Evolutionary conservation across 1,140 invertebrate species (phyloP), one percentile per base, ranked within the genome.

Genomic region (Drosophila novamexicana): DNA sequence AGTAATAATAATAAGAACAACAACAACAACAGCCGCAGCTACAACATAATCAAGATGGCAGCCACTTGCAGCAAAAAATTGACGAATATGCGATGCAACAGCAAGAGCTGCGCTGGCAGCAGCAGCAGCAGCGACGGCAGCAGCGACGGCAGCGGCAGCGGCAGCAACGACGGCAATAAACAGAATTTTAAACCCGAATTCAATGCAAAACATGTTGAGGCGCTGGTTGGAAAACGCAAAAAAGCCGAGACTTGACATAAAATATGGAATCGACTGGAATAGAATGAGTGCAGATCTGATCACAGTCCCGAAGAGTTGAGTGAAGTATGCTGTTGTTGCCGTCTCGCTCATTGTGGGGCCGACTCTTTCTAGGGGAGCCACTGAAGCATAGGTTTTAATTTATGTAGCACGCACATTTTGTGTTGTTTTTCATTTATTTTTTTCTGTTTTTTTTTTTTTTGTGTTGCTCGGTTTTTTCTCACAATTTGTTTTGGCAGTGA

Each of bases 1-100:
- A 71, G 63, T 76, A 83, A 82, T 75, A 81, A 68, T 78, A 74
- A 72, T 58, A 79, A 77, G 57, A 74, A 49, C 64, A 68, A 34
- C 52, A 56, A 22, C 77, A 47, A 49, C 72, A 81, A 70, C 82
- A 85, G 70, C 79, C 75, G 79, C 68, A 86, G 76, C 83, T 75
- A 77, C 83, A 88, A 81, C 80, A 88, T 83, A 89, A 88, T 88
- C 84, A 88, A 88, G 84, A 88, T 88, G 84, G 84, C 84, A 88
- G 84, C 84, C 84, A 83, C 80, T 88, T 85, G 82, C 83, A 64
- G 69, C 63, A 54, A 72, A 84, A 88, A 88, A 88, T 89, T 88
- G 83, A 88, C 83, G 83, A 88, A 88, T 88, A 88, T 88, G 83
- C 79, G 77, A 89, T 86, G 76, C 68, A 88, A 85, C 79, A 86